Conservation (phyloP, 37 sponge, comb jelly and placozoan species). For the Spongia lamella region DNA sequence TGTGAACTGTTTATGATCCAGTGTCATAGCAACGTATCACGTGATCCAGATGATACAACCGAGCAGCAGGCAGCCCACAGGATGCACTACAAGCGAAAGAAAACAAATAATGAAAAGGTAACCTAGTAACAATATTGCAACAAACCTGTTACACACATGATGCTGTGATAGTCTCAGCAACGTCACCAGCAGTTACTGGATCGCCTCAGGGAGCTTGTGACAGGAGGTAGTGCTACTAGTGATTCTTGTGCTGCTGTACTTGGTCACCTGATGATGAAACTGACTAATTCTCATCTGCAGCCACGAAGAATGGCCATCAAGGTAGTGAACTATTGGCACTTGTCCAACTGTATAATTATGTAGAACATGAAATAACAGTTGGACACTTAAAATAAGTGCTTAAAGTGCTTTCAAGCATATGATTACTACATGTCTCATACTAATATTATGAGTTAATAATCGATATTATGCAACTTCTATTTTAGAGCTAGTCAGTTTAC, state of each 20-base stretch:
- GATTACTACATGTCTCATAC: too few relatives aligned
- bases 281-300: constrained; percentile 40
- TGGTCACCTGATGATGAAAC: constrained; percentile 68
- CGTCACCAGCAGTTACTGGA: constrained; percentile 57
- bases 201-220: constrained; percentile 47
- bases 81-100: constrained; percentile 63
- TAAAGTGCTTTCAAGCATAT: too few relatives aligned
- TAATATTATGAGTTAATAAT: too few relatives aligned
- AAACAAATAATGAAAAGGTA: constrained; percentile 58
- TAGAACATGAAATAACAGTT: too few relatives aligned
- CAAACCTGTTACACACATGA: too few relatives aligned
- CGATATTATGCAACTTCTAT: too few relatives aligned
- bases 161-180: constrained; percentile 36
- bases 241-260: constrained; percentile 43
- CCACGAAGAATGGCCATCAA: constrained; percentile 53
- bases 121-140: too few relatives aligned
- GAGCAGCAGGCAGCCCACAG: constrained; percentile 47
- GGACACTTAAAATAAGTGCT: too few relatives aligned
- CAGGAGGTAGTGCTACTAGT: constrained; percentile 26
- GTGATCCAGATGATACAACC: neutral
- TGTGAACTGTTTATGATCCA: constrained; percentile 94
- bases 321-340: too few relatives aligned
- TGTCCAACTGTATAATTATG: too few relatives aligned
- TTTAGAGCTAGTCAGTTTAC: too few relatives aligned
- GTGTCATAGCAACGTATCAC: constrained; percentile 47